Conservation (phyloP, 2,888 invertebrate genomes). For the Dasysyrphus albostriatus region DNA sequence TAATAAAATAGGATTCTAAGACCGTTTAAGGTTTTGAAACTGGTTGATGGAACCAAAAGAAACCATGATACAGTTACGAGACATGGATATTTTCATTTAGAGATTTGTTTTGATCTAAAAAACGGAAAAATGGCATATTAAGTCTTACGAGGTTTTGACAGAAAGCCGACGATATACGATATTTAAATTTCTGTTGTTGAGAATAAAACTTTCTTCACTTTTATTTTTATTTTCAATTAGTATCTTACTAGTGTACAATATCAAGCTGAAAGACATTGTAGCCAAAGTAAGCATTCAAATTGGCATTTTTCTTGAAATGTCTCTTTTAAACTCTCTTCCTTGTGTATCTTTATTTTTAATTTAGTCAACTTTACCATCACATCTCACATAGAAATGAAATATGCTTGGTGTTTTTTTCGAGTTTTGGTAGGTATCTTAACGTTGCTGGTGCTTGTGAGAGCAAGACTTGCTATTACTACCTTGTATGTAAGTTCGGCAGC, state of each 20-base stretch:
- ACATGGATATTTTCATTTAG: too few relatives aligned
- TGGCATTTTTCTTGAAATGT: constrained; percentile 69
- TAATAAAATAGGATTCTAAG: too few relatives aligned
- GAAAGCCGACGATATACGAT: not conserved
- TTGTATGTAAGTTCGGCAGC: constrained; percentile 35
- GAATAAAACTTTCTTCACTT: constrained; percentile 1
- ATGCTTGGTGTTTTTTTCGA: constrained; percentile 20
- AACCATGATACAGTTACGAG: too few relatives aligned
- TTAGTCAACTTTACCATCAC: constrained; percentile 33
- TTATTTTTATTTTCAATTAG: not conserved
- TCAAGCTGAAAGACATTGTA: constrained; percentile 6
- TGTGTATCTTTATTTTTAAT: not conserved
- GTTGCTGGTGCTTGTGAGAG: constrained; percentile 38
- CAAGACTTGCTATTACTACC: constrained; percentile 56
- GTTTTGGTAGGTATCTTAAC: constrained; percentile 48
- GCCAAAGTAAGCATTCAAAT: constrained; percentile 29
- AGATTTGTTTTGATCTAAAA: too few relatives aligned
- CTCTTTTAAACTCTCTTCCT: constrained; percentile 28
- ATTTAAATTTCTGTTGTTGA: not conserved
- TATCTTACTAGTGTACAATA: constrained; percentile 41
- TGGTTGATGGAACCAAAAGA: too few relatives aligned
- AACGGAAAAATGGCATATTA: too few relatives aligned
- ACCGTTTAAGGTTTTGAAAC: too few relatives aligned
- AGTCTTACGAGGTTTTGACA: too few relatives aligned
- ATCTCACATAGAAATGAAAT: constrained; percentile 24